These are phyloP conservation scores for Melanostoma scalare DNA, from an alignment of 2,888 invertebrate species.

Conservation along the genomic window DNA sequence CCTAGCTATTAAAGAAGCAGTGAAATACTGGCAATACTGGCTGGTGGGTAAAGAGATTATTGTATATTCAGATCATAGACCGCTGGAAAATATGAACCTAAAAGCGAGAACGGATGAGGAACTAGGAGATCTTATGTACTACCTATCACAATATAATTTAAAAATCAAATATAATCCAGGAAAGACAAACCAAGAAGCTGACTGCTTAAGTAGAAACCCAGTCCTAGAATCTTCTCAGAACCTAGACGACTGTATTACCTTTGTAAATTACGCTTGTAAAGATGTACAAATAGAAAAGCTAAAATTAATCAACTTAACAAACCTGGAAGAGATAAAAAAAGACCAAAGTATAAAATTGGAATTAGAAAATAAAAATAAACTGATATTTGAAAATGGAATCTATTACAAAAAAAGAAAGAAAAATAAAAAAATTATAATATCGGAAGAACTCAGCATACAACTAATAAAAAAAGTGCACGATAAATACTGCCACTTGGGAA, in stretches of 20 bases:
- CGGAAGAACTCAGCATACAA: conserved; percentile 46
- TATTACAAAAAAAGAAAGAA: conserved; percentile 1
- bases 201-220: conserved; percentile 58
- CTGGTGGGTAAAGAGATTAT: conserved; percentile 58
- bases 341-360: conserved; percentile 27
- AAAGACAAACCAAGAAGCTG: conserved; percentile 49
- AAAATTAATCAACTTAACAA: conserved; percentile 40
- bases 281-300: conserved; percentile 26
- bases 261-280: no score
- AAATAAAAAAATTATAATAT: conserved; percentile 23
- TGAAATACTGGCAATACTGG: conserved; percentile 69
- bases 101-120: conserved; percentile 62
- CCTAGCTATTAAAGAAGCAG: conserved; percentile 65
- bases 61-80: conserved; percentile 67
- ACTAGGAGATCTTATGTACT: conserved; percentile 49
- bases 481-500: conserved; percentile 44
- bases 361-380: conserved; percentile 8
- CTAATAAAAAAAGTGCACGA: conserved; percentile 50
- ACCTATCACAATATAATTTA: conserved; percentile 58
- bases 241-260: no score
- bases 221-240: conserved; percentile 47
- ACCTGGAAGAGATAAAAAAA: conserved; percentile 37
- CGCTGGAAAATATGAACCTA: conserved; percentile 59
- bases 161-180: conserved; percentile 56
- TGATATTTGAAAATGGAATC: conserved; percentile 20